These are phyloP conservation scores for Monopterus albus DNA, from an alignment of 2,113 vertebrate species.

Conservation along the genomic window DNA sequence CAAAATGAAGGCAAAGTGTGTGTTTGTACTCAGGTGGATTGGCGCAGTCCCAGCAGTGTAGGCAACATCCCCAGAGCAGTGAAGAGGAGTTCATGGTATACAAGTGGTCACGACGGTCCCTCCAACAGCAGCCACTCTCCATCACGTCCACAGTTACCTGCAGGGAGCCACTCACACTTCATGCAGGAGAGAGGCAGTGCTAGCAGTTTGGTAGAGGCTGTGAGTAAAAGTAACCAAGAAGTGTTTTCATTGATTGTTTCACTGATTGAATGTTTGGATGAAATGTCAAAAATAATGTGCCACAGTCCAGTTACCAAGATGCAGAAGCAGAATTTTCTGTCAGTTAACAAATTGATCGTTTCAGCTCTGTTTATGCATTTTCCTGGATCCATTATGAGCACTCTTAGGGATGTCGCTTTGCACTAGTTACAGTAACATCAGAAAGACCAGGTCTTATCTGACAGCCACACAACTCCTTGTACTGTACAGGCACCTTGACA, in stretches of 20 bases:
- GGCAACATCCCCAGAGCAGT: slow-evolving; percentile 87
- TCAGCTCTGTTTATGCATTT: background rate
- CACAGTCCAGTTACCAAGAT: too few species aligned
- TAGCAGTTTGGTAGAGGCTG: slow-evolving; percentile 95
- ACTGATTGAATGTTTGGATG: too few species aligned
- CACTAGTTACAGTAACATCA: too few species aligned
- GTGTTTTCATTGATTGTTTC: background rate
- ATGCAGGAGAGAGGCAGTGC: slow-evolving; percentile 93
- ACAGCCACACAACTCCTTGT: too few species aligned
- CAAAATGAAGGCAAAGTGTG: background rate
- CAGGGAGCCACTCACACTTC: slow-evolving; percentile 84
- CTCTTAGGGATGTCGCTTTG: too few species aligned
- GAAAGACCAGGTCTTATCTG: too few species aligned
- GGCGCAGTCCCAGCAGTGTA: slow-evolving; percentile 87
- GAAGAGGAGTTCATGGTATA: slow-evolving; percentile 94
- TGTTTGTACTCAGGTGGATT: slow-evolving; percentile 83
- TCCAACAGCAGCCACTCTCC: slow-evolving; percentile 86
- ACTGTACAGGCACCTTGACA: too few species aligned
- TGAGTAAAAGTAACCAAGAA: slow-evolving; percentile 59
- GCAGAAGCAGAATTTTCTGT: too few species aligned
- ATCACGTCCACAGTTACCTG: slow-evolving; percentile 87
- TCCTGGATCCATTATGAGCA: background rate
- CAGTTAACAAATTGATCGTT: too few species aligned
- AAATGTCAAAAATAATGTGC: too few species aligned
- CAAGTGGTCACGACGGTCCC: slow-evolving; percentile 84